Percentiles rank a stretch among this genome's conserved stretches.
These are phyloP conservation scores for Himantopus leucocephalus DNA, from an alignment of 2,113 vertebrate genomes.

Conservation along the genomic window DNA sequence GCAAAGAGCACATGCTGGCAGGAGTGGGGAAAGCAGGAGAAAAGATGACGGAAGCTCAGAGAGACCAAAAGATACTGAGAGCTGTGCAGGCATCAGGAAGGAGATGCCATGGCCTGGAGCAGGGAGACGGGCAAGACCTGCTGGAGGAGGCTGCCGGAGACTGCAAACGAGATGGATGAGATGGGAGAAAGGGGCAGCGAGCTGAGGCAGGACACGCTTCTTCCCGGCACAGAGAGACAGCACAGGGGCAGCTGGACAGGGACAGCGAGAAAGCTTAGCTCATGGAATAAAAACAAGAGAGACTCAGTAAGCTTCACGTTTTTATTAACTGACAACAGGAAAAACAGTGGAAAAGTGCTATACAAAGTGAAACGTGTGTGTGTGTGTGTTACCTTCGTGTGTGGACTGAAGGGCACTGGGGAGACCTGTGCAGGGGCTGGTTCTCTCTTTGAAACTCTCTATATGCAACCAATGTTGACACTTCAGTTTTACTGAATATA, in stretches of 20 bases:
- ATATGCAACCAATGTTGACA: not conserved
- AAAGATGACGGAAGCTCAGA: not conserved
- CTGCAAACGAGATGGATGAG: not conserved
- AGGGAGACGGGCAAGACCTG: not conserved
- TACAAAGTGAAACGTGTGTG: not conserved
- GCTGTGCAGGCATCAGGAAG: not conserved
- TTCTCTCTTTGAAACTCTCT: not conserved
- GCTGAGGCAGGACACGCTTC: not conserved
- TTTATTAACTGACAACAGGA: constrained; percentile 1
- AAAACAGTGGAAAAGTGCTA: not conserved
- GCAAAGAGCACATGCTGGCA: not conserved
- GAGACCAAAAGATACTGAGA: not conserved
- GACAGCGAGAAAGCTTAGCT: not conserved
- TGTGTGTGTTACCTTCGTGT: not conserved
- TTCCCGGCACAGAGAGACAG: not conserved
- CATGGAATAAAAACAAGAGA: not conserved
- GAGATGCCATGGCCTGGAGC: not conserved
- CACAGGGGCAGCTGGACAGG: not conserved
- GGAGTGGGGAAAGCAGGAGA: not conserved
- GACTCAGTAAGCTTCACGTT: not conserved
- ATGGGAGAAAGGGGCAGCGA: not conserved
- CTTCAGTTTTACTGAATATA: not conserved
- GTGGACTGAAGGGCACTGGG: not conserved
- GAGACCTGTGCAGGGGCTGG: not conserved
- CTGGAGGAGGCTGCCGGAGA: not conserved